phyloP scores from a whole-genome alignment of 1,140 invertebrate species.

The Penaeus chinensis region DNA sequence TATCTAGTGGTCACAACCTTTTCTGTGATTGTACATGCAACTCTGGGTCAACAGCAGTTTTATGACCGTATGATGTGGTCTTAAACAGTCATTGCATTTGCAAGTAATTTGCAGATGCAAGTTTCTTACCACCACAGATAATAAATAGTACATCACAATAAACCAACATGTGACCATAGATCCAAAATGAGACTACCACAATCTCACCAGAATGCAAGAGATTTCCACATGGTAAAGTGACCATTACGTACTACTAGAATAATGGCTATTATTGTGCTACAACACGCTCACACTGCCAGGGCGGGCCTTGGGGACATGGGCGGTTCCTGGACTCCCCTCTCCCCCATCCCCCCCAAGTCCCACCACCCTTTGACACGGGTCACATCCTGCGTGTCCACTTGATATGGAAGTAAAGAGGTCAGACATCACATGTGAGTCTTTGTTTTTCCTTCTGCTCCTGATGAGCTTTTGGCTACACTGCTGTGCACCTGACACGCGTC shows the following conservation, averaged over 20 bases:
- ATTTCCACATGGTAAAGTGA: constrained; percentile 55
- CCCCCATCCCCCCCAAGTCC: constrained; percentile 39
- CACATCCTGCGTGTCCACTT: constrained; percentile 55
- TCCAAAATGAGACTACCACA: constrained; percentile 6
- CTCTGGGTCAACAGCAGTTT: constrained; percentile 43
- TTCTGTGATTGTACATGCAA: constrained; percentile 53
- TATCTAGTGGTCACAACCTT: constrained; percentile 49
- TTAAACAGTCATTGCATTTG: constrained; percentile 44
- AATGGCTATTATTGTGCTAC: constrained; percentile 57
- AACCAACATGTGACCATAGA: constrained; percentile 48
- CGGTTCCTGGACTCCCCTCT: constrained; percentile 42
- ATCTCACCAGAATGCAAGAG: constrained; percentile 37
- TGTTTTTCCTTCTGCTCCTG: not conserved
- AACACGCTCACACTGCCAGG: constrained; percentile 57
- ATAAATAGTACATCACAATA: constrained; percentile 48
- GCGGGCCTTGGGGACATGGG: constrained; percentile 55
- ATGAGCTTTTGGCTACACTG: not conserved
- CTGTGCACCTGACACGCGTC: not conserved
- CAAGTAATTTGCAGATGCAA: constrained; percentile 37
- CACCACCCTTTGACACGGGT: constrained; percentile 55
- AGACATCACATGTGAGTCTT: constrained; percentile 45
- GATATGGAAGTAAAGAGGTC: constrained; percentile 56
- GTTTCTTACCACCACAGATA: constrained; percentile 41
- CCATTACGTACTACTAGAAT: constrained; percentile 55
- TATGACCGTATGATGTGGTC: constrained; percentile 44